Evolutionary conservation across 2,797 vertebrate species (phyloP).

Genomic region (Columba guinea): DNA sequence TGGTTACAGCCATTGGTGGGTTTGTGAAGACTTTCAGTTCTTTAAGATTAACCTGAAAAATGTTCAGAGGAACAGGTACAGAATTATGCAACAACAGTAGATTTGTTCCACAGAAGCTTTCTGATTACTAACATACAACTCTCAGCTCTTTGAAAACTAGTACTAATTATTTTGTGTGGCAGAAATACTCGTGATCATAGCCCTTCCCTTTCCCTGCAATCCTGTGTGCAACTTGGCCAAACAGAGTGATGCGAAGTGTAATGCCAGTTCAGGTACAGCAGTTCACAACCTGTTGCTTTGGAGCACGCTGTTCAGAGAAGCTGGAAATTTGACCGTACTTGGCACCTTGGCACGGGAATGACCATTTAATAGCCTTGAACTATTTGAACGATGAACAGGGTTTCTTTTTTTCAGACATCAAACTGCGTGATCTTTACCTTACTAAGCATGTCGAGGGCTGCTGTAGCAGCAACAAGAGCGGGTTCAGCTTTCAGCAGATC

Average conservation of each 20-base stretch:
- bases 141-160: background rate
- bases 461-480: slow-evolving; percentile 80
- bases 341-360: background rate
- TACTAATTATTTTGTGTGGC: background rate
- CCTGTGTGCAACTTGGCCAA: background rate
- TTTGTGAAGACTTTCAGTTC: slow-evolving; percentile 88
- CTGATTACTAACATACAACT: background rate
- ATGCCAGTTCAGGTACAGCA: background rate
- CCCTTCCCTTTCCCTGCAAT: background rate
- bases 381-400: background rate
- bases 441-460: slow-evolving; percentile 85
- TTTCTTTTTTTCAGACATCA: background rate
- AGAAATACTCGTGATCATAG: background rate
- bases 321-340: background rate
- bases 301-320: background rate
- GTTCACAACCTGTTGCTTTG: background rate
- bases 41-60: slow-evolving; percentile 82
- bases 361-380: background rate
- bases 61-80: background rate
- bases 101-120: background rate
- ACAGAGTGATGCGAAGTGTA: background rate
- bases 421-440: slow-evolving; percentile 73
- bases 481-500: slow-evolving; percentile 87
- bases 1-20: slow-evolving; percentile 82
- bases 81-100: background rate